phyloP scores from a whole-genome alignment of 2,113 vertebrate species.

The Dasyornis broadbenti region DNA sequence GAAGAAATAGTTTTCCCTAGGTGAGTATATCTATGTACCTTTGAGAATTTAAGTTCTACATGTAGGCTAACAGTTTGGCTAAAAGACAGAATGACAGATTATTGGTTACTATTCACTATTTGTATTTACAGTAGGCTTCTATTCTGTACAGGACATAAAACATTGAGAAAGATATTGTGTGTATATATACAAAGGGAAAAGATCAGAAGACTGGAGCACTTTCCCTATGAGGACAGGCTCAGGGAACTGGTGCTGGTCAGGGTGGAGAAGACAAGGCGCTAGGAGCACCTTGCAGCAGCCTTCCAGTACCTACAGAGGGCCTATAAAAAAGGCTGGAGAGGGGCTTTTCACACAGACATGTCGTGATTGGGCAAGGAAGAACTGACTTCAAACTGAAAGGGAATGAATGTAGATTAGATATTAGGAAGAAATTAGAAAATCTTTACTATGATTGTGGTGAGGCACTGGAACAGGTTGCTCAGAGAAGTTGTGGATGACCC shows the following conservation, averaged over 20 bases:
- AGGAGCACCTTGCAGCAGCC: accelerated
- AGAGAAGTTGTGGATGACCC: neutral
- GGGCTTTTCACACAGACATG: accelerated
- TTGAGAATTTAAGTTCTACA: neutral
- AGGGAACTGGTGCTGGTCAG: accelerated
- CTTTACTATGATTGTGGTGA: neutral
- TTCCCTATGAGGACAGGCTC: neutral
- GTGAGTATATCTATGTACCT: neutral
- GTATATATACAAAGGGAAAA: accelerated
- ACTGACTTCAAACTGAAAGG: neutral
- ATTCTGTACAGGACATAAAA: neutral
- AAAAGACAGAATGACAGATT: neutral
- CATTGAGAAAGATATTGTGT: neutral
- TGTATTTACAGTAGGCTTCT: neutral
- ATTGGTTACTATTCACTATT: neutral
- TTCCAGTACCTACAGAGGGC: neutral
- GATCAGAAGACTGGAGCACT: accelerated
- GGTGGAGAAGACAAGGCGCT: neutral
- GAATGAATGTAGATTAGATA: neutral
- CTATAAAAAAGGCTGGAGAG: neutral
- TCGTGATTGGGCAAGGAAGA: neutral
- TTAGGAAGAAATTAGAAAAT: neutral
- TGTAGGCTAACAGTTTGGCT: neutral
- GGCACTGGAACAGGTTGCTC: neutral
- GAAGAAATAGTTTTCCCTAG: neutral